phyloP scores from a whole-genome alignment of 2,888 invertebrate species.

The Oithona nana region DNA sequence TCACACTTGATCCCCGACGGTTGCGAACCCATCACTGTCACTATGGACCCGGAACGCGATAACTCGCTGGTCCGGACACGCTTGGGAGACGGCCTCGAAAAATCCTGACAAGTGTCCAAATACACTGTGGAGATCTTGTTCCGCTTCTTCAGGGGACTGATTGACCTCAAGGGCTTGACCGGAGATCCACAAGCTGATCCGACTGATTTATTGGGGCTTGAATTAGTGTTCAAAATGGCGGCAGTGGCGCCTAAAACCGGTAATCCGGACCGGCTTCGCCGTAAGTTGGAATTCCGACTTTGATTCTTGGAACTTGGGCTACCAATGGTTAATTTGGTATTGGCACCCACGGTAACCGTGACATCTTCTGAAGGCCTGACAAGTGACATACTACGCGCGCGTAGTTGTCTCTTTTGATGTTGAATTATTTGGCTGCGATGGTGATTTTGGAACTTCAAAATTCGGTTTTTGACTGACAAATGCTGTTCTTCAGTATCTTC shows the following conservation, averaged over 20 bases:
- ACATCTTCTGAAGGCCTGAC: not conserved
- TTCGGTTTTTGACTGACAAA: no score
- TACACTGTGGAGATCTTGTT: slow-evolving; percentile 5
- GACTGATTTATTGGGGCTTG: not conserved
- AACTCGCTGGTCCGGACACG: not conserved
- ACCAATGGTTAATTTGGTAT: not conserved
- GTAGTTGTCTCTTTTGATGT: not conserved
- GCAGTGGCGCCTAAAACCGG: not conserved
- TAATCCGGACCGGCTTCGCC: slow-evolving; percentile 3
- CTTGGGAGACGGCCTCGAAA: not conserved
- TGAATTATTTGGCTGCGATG: no score
- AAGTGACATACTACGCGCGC: not conserved
- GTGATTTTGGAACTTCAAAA: no score
- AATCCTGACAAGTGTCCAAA: not conserved
- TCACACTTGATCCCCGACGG: not conserved
- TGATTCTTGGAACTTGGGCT: not conserved
- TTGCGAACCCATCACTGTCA: not conserved
- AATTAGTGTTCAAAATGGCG: not conserved
- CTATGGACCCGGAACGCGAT: not conserved
- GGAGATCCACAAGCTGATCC: not conserved
- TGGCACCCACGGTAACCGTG: not conserved
- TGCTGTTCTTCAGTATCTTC: no score
- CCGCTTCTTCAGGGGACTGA: no score
- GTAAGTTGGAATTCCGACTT: not conserved
- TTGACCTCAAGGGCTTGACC: not conserved